Base-by-base conservation (phyloP, 2,113 vertebrate genomes). In the Embiotoca jacksoni region DNA sequence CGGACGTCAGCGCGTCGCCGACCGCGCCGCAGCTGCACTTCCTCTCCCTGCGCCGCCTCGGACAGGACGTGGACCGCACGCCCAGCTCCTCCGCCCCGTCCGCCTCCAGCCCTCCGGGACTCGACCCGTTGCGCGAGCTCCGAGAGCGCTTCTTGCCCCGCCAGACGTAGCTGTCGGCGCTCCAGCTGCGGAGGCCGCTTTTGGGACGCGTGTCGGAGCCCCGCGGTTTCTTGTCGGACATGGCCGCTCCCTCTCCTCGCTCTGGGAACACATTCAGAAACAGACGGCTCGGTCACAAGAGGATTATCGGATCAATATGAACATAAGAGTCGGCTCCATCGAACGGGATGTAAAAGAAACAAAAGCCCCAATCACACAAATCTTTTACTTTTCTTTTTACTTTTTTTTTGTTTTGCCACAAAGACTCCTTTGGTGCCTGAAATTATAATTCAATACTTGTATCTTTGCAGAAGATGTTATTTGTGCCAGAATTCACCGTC, bases 151-250 rank as follows among this genome's bases (percentile, higher is more conserved):
- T 99, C 92, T 98, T 99, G 4, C 96, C 94, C 50, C 95, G 95
- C 96, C 98, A 98, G 7, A 96, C 94, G 0, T 98, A 97, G 16
- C 98, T 97, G 93, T 99, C 98, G 0, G 96, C 96, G 2, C 97
- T 99, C 91, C 97, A 96, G 86, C 97, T 98, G 61, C 97, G 95
- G 88, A 94, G 92, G 83, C 94, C 95, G 37, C 66, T 72, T 86
- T 98, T 99, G 60, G 97, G 97, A 46, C 96, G 95, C 2, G 97
- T 95, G 30, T 98, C 97, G 2, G 94, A 65, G 0, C 91, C 94
- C 86, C 95, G 92, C 15, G 90, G 66, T 6, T 92, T 94, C 83
- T 91, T 93, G 74, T 98, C 97, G 0, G 94, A 94, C 94, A 95
- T 95, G 47, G 23, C 60, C 46, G 69, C 71, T 67, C 68, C 62